phyloP scores from a whole-genome alignment of 2,113 vertebrate genomes.

The Rhombomys opimus region DNA sequence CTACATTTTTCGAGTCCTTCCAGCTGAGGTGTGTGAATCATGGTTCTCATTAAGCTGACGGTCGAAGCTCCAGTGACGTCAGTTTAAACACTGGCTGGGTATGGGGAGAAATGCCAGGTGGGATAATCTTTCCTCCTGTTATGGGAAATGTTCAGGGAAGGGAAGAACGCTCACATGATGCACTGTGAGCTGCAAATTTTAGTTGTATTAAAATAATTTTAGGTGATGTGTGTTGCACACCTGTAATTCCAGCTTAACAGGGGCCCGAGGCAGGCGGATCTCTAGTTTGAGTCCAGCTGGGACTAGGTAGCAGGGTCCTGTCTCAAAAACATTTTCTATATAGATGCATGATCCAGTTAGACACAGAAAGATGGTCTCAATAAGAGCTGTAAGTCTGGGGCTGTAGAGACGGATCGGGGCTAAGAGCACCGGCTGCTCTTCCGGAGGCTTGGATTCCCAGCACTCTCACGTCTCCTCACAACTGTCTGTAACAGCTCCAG shows the following conservation, averaged over 20 bases:
- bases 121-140: neutral
- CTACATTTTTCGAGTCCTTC: neutral
- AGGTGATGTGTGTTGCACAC: neutral
- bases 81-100: neutral
- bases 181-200: neutral
- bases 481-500: neutral
- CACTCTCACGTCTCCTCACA: neutral
- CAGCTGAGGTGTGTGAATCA: neutral
- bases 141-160: neutral
- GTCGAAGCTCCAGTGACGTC: neutral
- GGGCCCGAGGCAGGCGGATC: neutral
- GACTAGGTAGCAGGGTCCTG: neutral
- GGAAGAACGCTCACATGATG: neutral
- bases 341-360: rapidly evolving
- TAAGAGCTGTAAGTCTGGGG: neutral
- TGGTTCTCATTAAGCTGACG: rapidly evolving
- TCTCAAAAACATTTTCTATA: neutral
- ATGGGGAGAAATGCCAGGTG: neutral
- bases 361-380: rapidly evolving
- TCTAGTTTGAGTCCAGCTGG: neutral
- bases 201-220: neutral
- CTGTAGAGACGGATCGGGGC: neutral
- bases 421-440: neutral
- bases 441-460: neutral
- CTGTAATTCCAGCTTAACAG: neutral